A percentile compares a stretch with the other conserved stretches of the same genome.
Conservation (phyloP, 1,140 invertebrate species). For the Armadillidium nasatum region DNA sequence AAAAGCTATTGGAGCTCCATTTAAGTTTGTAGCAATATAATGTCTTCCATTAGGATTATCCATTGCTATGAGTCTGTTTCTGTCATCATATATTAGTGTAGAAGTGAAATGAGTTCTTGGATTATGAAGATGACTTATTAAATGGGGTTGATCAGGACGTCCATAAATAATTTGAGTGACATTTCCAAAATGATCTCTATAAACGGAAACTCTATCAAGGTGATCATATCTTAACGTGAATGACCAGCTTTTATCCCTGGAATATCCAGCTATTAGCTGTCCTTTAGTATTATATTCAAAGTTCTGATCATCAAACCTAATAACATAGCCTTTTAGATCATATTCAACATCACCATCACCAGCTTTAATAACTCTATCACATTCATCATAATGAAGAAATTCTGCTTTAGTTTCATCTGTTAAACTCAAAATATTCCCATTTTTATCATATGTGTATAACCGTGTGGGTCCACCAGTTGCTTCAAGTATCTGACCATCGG, state of each 20-base stretch:
- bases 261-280: slow-evolving; percentile 66
- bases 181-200: slow-evolving; percentile 38
- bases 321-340: slow-evolving; percentile 39
- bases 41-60: slow-evolving; percentile 67
- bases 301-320: slow-evolving; percentile 40
- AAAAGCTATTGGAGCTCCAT: slow-evolving; percentile 80
- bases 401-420: slow-evolving; percentile 79
- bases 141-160: slow-evolving; percentile 71
- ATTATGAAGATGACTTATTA: slow-evolving; percentile 83
- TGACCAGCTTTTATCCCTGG: slow-evolving; percentile 34
- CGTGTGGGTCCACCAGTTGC: slow-evolving; percentile 62
- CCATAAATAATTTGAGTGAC: slow-evolving; percentile 80
- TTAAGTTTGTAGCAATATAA: slow-evolving; percentile 89
- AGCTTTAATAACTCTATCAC: slow-evolving; percentile 81
- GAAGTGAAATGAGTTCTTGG: slow-evolving; percentile 75
- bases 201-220: slow-evolving; percentile 55
- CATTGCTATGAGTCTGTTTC: slow-evolving; percentile 69
- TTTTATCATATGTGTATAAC: slow-evolving; percentile 93
- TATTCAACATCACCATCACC: slow-evolving; percentile 65
- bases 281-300: slow-evolving; percentile 88
- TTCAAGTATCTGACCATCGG: slow-evolving; percentile 48
- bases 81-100: slow-evolving; percentile 80
- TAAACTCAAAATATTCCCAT: slow-evolving; percentile 85
- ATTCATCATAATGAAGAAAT: slow-evolving; percentile 84
- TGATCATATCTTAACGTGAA: slow-evolving; percentile 75